These are phyloP conservation scores for Bombus ignitus DNA, from an alignment of 1,140 invertebrate species.

Conservation along the genomic window DNA sequence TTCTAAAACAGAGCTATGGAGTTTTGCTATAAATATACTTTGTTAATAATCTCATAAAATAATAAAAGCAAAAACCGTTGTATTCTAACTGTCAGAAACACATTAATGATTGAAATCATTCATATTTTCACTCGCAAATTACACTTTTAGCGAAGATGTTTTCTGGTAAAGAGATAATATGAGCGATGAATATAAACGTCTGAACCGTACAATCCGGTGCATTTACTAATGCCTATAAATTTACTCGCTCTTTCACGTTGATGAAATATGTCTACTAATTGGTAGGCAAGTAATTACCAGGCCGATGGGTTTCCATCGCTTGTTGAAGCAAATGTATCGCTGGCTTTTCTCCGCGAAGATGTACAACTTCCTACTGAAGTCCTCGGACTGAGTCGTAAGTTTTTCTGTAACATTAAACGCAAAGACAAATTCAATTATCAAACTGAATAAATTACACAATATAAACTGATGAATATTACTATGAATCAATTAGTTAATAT, in stretches of 20 bases:
- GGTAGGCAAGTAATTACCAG: conserved; percentile 79
- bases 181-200: conserved; percentile 47
- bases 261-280: conserved; percentile 62
- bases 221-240: conserved; percentile 46
- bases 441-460: not conserved
- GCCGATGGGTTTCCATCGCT: conserved; percentile 83
- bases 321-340: conserved; percentile 84
- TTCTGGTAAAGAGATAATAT: not conserved
- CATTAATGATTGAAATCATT: conserved; percentile 1
- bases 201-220: conserved; percentile 14
- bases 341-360: conserved; percentile 84
- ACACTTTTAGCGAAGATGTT: not conserved
- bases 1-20: too few species aligned
- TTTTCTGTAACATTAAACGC: conserved; percentile 81
- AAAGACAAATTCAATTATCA: not conserved
- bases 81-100: not conserved
- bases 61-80: not conserved
- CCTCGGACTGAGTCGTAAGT: conserved; percentile 83
- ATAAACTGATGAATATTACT: too few species aligned
- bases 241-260: conserved; percentile 13
- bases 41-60: too few species aligned
- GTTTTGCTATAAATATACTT: too few species aligned
- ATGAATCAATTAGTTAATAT: too few species aligned
- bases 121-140: conserved; percentile 31
- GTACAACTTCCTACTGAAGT: conserved; percentile 82